phyloP scores from a whole-genome alignment of 2,888 invertebrate genomes.

The Branchipolynoe longqiensis region DNA sequence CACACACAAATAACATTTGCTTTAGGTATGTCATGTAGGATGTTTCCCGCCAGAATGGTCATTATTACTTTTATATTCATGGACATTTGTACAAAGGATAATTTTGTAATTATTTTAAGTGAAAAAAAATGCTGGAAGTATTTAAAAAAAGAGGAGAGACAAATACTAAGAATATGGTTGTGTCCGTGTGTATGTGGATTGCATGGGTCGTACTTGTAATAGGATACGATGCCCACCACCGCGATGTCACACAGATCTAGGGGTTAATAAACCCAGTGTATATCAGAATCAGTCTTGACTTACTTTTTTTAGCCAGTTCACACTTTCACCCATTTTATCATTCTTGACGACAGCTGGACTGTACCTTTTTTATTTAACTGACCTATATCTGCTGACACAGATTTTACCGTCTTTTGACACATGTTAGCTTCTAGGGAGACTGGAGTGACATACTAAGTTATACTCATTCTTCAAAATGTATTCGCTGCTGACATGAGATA shows the following conservation, averaged over 20 bases:
- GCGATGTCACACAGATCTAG: slow-evolving; percentile 22
- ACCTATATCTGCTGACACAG: no score
- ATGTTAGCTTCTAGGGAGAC: no score
- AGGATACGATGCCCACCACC: slow-evolving; percentile 13
- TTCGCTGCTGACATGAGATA: no score
- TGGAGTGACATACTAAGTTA: no score
- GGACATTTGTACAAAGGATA: slow-evolving; percentile 47
- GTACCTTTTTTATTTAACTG: no score
- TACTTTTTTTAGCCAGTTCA: not conserved
- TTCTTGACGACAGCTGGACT: no score
- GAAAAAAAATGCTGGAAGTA: slow-evolving; percentile 39
- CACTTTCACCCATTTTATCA: no score
- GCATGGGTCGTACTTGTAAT: slow-evolving; percentile 11
- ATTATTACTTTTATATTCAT: slow-evolving; percentile 51
- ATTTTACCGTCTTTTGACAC: no score
- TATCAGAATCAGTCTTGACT: not conserved
- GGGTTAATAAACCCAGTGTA: slow-evolving; percentile 38
- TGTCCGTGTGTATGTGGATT: slow-evolving; percentile 35
- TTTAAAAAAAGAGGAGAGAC: slow-evolving; percentile 1
- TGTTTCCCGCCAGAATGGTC: slow-evolving; percentile 34
- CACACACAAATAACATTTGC: not conserved
- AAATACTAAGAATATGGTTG: slow-evolving; percentile 8
- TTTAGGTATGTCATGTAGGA: slow-evolving; percentile 31
- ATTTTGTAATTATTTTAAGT: slow-evolving; percentile 51
- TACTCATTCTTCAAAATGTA: no score